Evolutionary conservation across 2,113 vertebrate species (phyloP).

Genomic region (Equus przewalskii): DNA sequence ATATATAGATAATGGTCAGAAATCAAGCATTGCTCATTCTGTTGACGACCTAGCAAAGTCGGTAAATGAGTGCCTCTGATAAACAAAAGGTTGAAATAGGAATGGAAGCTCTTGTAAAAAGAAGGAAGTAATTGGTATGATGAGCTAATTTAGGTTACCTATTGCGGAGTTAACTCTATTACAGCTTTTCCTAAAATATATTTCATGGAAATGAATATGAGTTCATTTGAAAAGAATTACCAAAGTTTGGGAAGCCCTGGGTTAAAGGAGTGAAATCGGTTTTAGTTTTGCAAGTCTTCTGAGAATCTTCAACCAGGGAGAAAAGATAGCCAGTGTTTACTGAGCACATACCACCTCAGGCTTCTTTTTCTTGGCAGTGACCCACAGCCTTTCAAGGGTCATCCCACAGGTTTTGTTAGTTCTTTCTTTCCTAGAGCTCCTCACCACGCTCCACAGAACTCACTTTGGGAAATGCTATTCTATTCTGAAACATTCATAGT

Average conservation of each 20-base stretch:
- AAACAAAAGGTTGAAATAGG: background rate
- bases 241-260: background rate
- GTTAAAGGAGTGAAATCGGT: background rate
- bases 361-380: background rate
- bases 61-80: background rate
- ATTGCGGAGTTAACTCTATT: background rate
- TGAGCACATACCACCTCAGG: background rate
- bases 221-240: background rate
- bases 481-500: background rate
- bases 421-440: background rate
- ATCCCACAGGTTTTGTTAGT: fast-evolving
- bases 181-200: background rate
- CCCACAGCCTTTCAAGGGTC: background rate
- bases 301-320: background rate
- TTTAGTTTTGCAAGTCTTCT: background rate
- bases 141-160: background rate
- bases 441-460: background rate
- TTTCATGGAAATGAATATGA: background rate
- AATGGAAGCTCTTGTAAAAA: background rate
- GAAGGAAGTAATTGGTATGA: background rate
- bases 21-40: background rate
- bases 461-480: background rate
- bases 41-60: background rate
- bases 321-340: background rate
- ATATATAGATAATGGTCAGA: background rate